Evolutionary conservation across 2,888 invertebrate species (phyloP).

Genomic region (Ctena decussata): DNA sequence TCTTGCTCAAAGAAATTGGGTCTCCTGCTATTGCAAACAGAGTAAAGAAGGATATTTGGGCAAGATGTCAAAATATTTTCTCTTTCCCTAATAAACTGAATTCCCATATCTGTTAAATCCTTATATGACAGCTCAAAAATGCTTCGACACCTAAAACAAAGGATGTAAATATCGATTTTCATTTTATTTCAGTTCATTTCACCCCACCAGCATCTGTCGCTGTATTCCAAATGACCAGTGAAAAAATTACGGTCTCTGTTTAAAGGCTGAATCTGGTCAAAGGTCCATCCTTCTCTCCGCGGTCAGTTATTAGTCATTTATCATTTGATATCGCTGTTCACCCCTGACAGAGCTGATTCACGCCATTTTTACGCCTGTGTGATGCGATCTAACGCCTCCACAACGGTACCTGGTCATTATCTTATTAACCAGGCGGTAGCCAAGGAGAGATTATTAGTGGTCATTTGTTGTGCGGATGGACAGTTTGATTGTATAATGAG

Average conservation of each 20-base stretch:
- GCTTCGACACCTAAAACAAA: background rate
- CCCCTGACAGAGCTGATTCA: conserved; percentile 9
- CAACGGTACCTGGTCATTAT: conserved; percentile 10
- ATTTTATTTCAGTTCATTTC: conserved; percentile 1
- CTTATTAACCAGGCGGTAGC: conserved; percentile 14
- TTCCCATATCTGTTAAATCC: no score
- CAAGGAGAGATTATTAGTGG: conserved; percentile 11
- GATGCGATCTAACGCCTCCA: conserved; percentile 6
- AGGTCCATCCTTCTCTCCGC: background rate
- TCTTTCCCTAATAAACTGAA: no score
- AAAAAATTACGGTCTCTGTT: background rate
- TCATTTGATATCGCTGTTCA: background rate
- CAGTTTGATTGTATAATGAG: conserved; percentile 25
- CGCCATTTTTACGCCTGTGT: conserved; percentile 8
- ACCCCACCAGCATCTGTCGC: conserved; percentile 4
- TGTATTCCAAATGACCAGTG: conserved; percentile 7
- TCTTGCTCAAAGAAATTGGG: no score
- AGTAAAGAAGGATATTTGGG: no score
- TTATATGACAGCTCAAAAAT: background rate
- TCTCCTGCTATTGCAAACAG: no score
- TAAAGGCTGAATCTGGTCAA: background rate
- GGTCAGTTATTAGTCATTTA: conserved; percentile 8
- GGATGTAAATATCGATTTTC: conserved; percentile 1
- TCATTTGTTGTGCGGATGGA: conserved; percentile 13
- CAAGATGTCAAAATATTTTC: no score